These are phyloP conservation scores for Hylomyscus alleni DNA, from an alignment of 2,797 vertebrate species.

Conservation along the genomic window DNA sequence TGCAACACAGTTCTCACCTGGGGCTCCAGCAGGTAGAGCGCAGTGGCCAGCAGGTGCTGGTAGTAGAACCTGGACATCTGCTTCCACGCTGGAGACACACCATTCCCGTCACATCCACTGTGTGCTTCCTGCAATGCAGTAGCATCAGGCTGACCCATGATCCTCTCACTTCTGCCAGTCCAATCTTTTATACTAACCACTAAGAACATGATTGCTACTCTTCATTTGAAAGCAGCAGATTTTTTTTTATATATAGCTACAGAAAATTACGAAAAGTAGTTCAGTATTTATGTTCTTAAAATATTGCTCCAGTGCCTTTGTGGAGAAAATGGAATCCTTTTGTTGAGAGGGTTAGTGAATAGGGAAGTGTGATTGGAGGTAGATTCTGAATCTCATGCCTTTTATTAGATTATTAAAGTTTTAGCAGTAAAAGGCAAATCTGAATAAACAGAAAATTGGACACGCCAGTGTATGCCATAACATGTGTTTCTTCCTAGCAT, in stretches of 20 bases:
- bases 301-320: constrained; percentile 1
- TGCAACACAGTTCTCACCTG: constrained; percentile 98
- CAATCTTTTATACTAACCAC: constrained; percentile 43
- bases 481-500: constrained; percentile 9
- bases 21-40: constrained; percentile 97
- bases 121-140: constrained; percentile 11
- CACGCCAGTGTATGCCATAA: not conserved
- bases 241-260: constrained; percentile 12
- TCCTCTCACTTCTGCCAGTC: not conserved
- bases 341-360: constrained; percentile 9
- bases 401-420: constrained; percentile 38
- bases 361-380: constrained; percentile 5
- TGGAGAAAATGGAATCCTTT: constrained; percentile 26
- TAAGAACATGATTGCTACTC: constrained; percentile 25
- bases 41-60: constrained; percentile 96
- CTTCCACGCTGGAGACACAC: constrained; percentile 93
- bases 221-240: constrained; percentile 38
- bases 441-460: constrained; percentile 47
- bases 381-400: constrained; percentile 38
- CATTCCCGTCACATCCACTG: constrained; percentile 87
- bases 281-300: constrained; percentile 59
- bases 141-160: constrained; percentile 36
- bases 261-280: constrained; percentile 35
- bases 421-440: constrained; percentile 51
- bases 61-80: constrained; percentile 96